Conservation (phyloP, 2,113 vertebrate species). For the Xyliphius kryptos region DNA sequence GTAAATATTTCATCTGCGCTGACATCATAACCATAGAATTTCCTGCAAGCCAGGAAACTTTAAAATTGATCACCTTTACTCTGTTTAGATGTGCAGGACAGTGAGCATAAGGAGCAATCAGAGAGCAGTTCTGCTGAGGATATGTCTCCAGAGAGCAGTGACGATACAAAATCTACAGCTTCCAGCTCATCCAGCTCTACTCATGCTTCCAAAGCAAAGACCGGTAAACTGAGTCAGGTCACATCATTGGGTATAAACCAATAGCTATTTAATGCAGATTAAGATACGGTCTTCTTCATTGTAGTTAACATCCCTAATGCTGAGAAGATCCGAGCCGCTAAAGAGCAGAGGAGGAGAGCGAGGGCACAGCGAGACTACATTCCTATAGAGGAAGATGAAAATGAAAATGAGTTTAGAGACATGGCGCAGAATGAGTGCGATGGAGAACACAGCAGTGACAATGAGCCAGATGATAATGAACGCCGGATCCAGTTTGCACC, state of each 20-base stretch:
- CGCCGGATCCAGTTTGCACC: conserved; percentile 74
- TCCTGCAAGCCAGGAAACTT: too few relatives aligned
- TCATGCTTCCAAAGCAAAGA: conserved; percentile 13
- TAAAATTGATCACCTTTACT: background rate
- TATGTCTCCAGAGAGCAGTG: conserved; percentile 31
- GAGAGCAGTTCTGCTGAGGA: conserved; percentile 26
- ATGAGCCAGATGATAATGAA: conserved; percentile 71
- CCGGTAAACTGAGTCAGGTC: conserved; percentile 49
- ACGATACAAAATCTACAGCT: conserved; percentile 20
- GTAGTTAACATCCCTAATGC: conserved; percentile 67
- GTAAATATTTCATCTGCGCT: too few relatives aligned
- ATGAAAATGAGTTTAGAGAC: conserved; percentile 44
- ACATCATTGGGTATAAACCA: background rate
- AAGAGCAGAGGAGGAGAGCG: conserved; percentile 59
- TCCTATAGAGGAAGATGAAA: conserved; percentile 56
- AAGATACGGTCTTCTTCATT: background rate
- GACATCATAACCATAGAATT: too few relatives aligned
- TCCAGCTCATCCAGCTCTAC: conserved; percentile 45
- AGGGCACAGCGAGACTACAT: conserved; percentile 72
- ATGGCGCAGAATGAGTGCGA: conserved; percentile 45
- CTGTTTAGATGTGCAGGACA: conserved; percentile 16
- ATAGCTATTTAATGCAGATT: background rate
- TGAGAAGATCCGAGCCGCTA: conserved; percentile 63
- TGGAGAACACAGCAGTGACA: conserved; percentile 55
- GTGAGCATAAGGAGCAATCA: conserved; percentile 1